Evolutionary conservation across 2,797 vertebrate genomes (phyloP), one percentile per base, ranked within the genome.

Genomic region (Distichodus sexfasciatus): DNA sequence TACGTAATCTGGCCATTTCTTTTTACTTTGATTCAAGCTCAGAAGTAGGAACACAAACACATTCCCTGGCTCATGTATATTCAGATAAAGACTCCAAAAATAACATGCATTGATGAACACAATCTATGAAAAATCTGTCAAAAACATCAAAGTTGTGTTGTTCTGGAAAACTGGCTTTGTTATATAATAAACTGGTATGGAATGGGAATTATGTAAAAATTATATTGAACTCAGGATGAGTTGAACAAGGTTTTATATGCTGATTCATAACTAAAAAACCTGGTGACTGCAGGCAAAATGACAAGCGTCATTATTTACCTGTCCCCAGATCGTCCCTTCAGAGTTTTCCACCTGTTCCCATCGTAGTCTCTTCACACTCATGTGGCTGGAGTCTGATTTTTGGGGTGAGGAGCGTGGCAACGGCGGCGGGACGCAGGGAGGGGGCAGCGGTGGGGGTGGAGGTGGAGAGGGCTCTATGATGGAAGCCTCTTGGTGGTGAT

Each of bases 261-360:
- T n/a, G n/a, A n/a, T n/a, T n/a, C n/a, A n/a, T n/a, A n/a, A n/a
- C n/a, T n/a, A n/a, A n/a, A n/a, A n/a, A n/a, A n/a, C n/a, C n/a
- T n/a, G 10, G 31, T 35, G 10, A 35, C 4, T 4, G 31, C 4
- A 10, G 10, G 31, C 4, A 10, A 35, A 10, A 35, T 4, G 10
- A 35, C 4, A 10, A 35, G 31, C 1, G 5, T 15, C 23, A n/a
- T n/a, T 58, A 14, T 57, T 84, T 77, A 94, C 96, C 94, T 98
- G 96, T 4, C 97, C 97, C 97, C 97, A 99, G 79, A 99, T 99
- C 26, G 97, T 99, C 41, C 97, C 96, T 78, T 99, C 97, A 0
- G 96, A 98, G 81, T 98, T 97, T 81, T 98, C 96, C 87, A 99
- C 95, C 79, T 98, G 97, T 83, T 99, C 97, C 97, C 97, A 99